These are phyloP conservation scores for Amphipyra berbera DNA, from an alignment of 2,888 invertebrate genomes.

Conservation along the genomic window DNA sequence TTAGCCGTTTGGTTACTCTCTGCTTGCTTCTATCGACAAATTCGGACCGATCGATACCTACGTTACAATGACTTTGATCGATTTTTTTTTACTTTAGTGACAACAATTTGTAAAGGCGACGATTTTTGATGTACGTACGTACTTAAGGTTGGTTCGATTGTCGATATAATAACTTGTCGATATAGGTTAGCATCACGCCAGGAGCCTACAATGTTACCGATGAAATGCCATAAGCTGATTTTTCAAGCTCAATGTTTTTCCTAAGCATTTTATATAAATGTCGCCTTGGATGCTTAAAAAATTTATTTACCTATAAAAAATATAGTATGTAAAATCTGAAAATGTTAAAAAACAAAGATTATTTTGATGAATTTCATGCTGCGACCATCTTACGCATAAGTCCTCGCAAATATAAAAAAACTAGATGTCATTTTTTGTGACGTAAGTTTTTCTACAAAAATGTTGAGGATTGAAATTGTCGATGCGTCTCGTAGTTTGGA, in stretches of 20 bases:
- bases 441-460: slow-evolving; percentile 19
- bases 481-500: slow-evolving; percentile 18
- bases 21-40: slow-evolving; percentile 52
- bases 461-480: slow-evolving; percentile 28
- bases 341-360: slow-evolving; percentile 21
- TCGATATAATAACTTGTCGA: slow-evolving; percentile 40
- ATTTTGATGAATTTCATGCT: slow-evolving; percentile 32
- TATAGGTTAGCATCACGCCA: slow-evolving; percentile 39
- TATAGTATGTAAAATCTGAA: slow-evolving; percentile 28
- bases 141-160: slow-evolving; percentile 47
- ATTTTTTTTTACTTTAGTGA: background rate
- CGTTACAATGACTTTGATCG: background rate
- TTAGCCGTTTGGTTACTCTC: slow-evolving; percentile 41
- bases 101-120: background rate
- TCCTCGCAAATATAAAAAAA: slow-evolving; percentile 36
- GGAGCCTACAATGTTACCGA: slow-evolving; percentile 56
- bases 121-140: background rate
- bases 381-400: slow-evolving; percentile 16
- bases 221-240: slow-evolving; percentile 57
- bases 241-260: slow-evolving; percentile 54
- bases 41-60: slow-evolving; percentile 40
- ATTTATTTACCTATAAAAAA: slow-evolving; percentile 50
- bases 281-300: slow-evolving; percentile 60
- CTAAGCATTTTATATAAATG: slow-evolving; percentile 54
- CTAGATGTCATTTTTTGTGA: slow-evolving; percentile 32